A percentile compares a stretch with the other conserved stretches of the same genome.
These are phyloP conservation scores for Xylocampa areola DNA, from an alignment of 2,888 invertebrate genomes.

Conservation along the genomic window DNA sequence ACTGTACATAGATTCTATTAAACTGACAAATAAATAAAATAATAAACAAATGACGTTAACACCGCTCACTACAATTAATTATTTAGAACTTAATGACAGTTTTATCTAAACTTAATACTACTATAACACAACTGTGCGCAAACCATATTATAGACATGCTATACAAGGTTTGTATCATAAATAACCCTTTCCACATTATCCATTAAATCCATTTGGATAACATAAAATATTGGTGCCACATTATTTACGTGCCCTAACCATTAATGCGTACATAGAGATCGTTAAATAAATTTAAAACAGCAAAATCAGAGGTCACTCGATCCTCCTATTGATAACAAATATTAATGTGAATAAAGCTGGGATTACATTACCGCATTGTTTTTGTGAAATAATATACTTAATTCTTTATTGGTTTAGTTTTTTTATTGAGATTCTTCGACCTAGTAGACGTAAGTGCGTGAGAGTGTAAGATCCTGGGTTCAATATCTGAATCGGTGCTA, in stretches of 20 bases:
- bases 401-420: too few relatives aligned
- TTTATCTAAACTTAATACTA: neutral
- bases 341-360: too few relatives aligned
- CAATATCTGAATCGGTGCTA: too few relatives aligned
- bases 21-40: too few relatives aligned
- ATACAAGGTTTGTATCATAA: slow-evolving; percentile 16
- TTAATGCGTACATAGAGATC: slow-evolving; percentile 12
- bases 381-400: too few relatives aligned
- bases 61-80: too few relatives aligned
- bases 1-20: too few relatives aligned
- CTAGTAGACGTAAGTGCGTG: too few relatives aligned
- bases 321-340: neutral
- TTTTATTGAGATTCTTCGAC: too few relatives aligned
- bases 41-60: too few relatives aligned
- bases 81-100: neutral
- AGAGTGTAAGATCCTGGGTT: too few relatives aligned
- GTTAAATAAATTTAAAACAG: slow-evolving; percentile 17
- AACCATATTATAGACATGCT: slow-evolving; percentile 5
- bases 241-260: slow-evolving; percentile 41
- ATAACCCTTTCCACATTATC: slow-evolving; percentile 27
- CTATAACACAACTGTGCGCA: slow-evolving; percentile 7
- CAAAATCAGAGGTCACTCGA: slow-evolving; percentile 5
- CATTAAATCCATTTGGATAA: slow-evolving; percentile 33
- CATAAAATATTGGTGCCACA: slow-evolving; percentile 44
- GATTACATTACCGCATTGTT: too few relatives aligned